A percentile compares a stretch with the other conserved stretches of the same genome.
Conservation (phyloP, 2,113 vertebrate species). For the Sula dactylatra region DNA sequence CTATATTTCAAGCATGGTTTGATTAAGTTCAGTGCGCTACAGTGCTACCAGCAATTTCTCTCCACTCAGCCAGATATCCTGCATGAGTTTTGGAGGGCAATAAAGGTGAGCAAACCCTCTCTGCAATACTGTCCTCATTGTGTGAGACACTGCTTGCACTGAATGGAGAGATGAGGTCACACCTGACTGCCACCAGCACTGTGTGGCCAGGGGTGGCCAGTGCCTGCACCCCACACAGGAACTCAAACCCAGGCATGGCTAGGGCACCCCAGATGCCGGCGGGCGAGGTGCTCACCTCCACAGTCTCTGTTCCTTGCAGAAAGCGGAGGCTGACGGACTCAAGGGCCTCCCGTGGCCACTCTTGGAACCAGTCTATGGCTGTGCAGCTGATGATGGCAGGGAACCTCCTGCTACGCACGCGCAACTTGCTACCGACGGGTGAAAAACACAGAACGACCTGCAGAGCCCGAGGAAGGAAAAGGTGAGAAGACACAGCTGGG, state of each 20-base stretch:
- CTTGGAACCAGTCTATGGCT: constrained; percentile 91
- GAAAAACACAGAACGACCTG: constrained; percentile 93
- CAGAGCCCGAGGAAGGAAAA: background rate
- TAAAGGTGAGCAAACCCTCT: background rate
- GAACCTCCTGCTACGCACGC: constrained; percentile 87
- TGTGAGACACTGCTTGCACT: background rate
- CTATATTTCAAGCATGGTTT: accelerated
- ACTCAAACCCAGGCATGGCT: background rate
- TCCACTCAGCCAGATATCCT: background rate
- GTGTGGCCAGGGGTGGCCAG: background rate
- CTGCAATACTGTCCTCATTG: accelerated
- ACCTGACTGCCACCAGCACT: background rate
- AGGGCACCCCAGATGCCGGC: accelerated
- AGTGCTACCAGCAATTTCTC: background rate
- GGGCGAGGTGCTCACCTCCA: constrained; percentile 79
- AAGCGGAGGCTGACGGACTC: constrained; percentile 92
- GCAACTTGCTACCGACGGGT: constrained; percentile 84
- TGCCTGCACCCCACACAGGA: accelerated
- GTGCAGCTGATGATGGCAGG: constrained; percentile 87
- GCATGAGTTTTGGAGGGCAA: accelerated
- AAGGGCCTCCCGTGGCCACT: constrained; percentile 89
- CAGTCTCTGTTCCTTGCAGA: constrained; percentile 78
- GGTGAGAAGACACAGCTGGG: accelerated
- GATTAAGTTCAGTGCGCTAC: background rate
- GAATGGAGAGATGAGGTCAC: background rate